Conservation (phyloP, 2,888 invertebrate species). For the Harmothoe impar region DNA sequence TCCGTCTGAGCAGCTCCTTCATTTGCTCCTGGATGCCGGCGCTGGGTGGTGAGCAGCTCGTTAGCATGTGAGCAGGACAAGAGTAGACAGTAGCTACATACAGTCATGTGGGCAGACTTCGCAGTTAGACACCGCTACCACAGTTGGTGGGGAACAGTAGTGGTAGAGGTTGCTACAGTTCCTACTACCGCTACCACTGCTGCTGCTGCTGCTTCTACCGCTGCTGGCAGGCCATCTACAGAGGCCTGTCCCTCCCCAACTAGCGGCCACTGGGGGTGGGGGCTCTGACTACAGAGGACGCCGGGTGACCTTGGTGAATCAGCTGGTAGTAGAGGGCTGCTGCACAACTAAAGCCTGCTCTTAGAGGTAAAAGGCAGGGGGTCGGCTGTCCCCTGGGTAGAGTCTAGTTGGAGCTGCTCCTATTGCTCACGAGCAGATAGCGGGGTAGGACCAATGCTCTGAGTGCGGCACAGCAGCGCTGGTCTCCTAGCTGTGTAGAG, state of each 20-base stretch:
- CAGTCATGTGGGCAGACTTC: background rate
- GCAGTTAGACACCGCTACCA: background rate
- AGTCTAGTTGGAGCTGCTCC: too few species aligned
- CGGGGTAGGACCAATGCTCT: background rate
- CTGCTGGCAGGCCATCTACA: background rate
- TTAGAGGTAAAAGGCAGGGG: background rate
- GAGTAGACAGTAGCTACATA: too few species aligned
- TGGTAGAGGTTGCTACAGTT: background rate
- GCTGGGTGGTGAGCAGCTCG: too few species aligned
- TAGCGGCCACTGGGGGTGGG: background rate
- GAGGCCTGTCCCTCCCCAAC: background rate
- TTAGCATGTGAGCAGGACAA: too few species aligned
- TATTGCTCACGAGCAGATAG: too few species aligned
- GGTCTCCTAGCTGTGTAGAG: background rate
- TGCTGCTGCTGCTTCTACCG: background rate
- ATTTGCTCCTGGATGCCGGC: too few species aligned
- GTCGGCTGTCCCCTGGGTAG: background rate
- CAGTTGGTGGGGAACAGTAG: background rate
- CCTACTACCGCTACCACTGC: background rate
- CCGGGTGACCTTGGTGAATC: slow-evolving; percentile 16
- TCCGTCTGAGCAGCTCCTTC: too few species aligned
- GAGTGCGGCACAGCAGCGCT: background rate
- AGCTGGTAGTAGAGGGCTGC: background rate
- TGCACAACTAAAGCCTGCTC: too few species aligned
- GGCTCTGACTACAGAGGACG: slow-evolving; percentile 7